These are phyloP conservation scores for Spisula solida DNA, from an alignment of 2,888 invertebrate genomes.

Conservation along the genomic window DNA sequence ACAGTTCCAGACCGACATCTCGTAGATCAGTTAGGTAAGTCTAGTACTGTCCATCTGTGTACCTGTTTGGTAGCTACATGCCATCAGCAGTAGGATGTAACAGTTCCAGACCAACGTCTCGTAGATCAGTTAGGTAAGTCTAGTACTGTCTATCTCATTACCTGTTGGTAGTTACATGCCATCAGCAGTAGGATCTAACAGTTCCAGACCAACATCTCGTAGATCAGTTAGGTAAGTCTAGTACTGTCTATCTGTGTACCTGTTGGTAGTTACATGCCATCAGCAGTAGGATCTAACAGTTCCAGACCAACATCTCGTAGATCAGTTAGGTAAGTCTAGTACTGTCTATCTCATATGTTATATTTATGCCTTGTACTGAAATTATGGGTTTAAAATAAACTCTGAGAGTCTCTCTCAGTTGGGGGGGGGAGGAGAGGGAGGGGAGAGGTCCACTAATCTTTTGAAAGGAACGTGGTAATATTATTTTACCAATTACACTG, in stretches of 20 bases:
- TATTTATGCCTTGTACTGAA: not conserved
- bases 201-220: conserved; percentile 96
- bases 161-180: conserved; percentile 86
- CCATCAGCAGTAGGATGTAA: conserved; percentile 91
- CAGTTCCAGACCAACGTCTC: conserved; percentile 96
- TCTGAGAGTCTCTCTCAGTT: no score
- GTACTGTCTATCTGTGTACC: no score
- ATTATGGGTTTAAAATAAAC: no score
- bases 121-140: conserved; percentile 93
- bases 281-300: conserved; percentile 93
- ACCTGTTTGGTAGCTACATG: conserved; percentile 86
- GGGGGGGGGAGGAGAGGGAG: no score
- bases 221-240: conserved; percentile 93
- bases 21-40: conserved; percentile 93
- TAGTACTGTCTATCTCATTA: no score
- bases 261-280: conserved; percentile 87
- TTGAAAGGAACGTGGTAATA: no score
- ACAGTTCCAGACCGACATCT: conserved; percentile 97
- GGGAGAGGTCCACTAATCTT: no score
- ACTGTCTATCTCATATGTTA: no score
- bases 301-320: conserved; percentile 95
- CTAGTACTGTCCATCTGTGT: no score
- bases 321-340: conserved; percentile 93
- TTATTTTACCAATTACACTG: no score
- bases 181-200: conserved; percentile 92